phyloP scores from a whole-genome alignment of 1,140 invertebrate genomes.

The Diorhabda sublineata region DNA sequence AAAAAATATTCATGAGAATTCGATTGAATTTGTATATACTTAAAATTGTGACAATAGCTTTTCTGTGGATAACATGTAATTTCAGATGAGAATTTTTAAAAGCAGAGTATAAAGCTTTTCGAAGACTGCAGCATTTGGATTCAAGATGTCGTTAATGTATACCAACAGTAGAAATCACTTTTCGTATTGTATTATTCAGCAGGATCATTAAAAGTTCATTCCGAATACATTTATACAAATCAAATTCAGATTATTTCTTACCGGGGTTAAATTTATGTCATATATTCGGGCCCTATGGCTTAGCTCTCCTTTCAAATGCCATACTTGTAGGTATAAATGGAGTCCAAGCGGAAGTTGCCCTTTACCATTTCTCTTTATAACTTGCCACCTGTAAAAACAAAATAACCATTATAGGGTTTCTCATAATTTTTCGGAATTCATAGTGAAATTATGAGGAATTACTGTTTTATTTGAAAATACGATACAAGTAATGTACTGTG shows the following conservation, averaged over 20 bases:
- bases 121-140: background rate
- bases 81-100: background rate
- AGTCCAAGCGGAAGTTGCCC: background rate
- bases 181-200: background rate
- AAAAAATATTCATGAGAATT: no score
- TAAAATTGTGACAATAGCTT: background rate
- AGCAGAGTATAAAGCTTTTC: background rate
- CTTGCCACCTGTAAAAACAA: background rate
- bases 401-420: background rate
- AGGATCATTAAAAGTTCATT: no score
- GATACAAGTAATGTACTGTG: no score
- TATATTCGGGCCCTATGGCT: constrained; percentile 43
- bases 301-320: constrained; percentile 44
- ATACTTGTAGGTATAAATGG: constrained; percentile 40
- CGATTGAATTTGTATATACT: no score
- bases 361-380: constrained; percentile 2
- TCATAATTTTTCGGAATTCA: no score
- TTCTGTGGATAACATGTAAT: background rate
- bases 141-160: background rate
- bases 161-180: background rate
- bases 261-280: constrained; percentile 29
- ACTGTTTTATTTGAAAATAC: no score
- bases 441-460: no score
- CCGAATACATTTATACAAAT: no score
- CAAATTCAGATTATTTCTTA: constrained; percentile 20